phyloP scores from a whole-genome alignment of 2,888 invertebrate genomes.

The Netelia inedita region DNA sequence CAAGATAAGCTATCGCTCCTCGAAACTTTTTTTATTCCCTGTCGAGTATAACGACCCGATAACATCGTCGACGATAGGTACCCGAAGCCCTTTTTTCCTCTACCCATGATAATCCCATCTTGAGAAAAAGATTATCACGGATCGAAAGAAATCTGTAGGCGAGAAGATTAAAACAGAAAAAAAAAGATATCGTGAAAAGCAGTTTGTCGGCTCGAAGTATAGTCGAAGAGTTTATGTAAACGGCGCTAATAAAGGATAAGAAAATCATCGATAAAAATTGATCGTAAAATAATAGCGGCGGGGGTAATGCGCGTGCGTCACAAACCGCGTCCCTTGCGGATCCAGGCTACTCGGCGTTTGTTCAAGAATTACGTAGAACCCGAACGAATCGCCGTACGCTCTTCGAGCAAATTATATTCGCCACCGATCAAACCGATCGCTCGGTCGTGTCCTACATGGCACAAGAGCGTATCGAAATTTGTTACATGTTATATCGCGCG shows the following conservation, averaged over 20 bases:
- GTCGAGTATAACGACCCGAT: constrained; percentile 32
- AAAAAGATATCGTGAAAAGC: background rate
- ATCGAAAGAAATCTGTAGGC: constrained; percentile 10
- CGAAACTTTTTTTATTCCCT: constrained; percentile 24
- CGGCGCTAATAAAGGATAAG: background rate
- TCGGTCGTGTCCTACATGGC: constrained; percentile 54
- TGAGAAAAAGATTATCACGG: constrained; percentile 4
- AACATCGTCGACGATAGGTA: constrained; percentile 23
- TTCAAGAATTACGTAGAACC: constrained; percentile 40
- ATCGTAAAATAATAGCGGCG: background rate
- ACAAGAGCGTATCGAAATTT: constrained; percentile 47
- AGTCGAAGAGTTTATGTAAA: too few species aligned
- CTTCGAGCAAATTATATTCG: constrained; percentile 52
- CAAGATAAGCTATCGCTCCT: constrained; percentile 61
- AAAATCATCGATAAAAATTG: constrained; percentile 2
- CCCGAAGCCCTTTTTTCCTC: constrained; percentile 9
- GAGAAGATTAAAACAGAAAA: constrained; percentile 12
- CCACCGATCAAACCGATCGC: constrained; percentile 52
- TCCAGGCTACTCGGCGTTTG: constrained; percentile 37
- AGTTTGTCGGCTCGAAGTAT: background rate
- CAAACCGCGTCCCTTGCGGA: constrained; percentile 1
- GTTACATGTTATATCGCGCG: background rate
- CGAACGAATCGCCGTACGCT: constrained; percentile 52
- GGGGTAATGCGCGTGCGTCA: too few species aligned
- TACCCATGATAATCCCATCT: constrained; percentile 27